These are phyloP conservation scores for Monochamus saltuarius DNA, from an alignment of 1,140 invertebrate species.

Conservation along the genomic window DNA sequence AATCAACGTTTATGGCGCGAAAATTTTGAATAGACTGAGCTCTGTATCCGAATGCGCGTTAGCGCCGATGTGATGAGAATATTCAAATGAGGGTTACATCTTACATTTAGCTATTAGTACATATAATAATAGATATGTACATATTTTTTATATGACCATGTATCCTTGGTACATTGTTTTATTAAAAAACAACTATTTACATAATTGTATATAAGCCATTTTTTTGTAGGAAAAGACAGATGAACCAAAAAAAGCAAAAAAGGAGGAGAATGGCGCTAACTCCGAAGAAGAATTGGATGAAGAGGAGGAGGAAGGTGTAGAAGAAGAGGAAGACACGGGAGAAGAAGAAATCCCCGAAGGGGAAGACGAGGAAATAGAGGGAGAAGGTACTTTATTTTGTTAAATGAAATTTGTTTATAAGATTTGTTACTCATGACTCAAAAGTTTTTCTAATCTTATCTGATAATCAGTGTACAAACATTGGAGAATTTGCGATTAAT, in stretches of 20 bases:
- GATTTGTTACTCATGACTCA: too few species aligned
- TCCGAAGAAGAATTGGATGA: conserved; percentile 57
- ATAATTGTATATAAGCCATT: not conserved
- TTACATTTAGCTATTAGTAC: too few species aligned
- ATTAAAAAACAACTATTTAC: too few species aligned
- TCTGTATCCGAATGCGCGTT: too few species aligned
- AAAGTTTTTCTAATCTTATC: conserved; percentile 6
- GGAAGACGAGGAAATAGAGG: conserved; percentile 69
- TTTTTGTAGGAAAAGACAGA: conserved; percentile 67
- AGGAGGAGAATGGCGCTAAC: conserved; percentile 68
- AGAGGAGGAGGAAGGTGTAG: conserved; percentile 59
- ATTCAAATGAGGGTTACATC: too few species aligned
- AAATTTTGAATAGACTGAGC: too few species aligned
- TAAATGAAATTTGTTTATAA: too few species aligned
- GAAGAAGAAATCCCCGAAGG: conserved; percentile 67
- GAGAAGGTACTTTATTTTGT: conserved; percentile 54
- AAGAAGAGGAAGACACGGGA: conserved; percentile 64
- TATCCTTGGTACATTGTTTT: too few species aligned
- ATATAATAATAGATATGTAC: too few species aligned
- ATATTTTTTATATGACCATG: too few species aligned
- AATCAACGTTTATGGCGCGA: too few species aligned
- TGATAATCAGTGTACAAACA: not conserved
- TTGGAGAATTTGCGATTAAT: not conserved
- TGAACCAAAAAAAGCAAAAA: conserved; percentile 75
- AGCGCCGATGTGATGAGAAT: too few species aligned